phyloP scores from a whole-genome alignment of 92 coral and sea anemone species.

The Blastomussa wellsi region DNA sequence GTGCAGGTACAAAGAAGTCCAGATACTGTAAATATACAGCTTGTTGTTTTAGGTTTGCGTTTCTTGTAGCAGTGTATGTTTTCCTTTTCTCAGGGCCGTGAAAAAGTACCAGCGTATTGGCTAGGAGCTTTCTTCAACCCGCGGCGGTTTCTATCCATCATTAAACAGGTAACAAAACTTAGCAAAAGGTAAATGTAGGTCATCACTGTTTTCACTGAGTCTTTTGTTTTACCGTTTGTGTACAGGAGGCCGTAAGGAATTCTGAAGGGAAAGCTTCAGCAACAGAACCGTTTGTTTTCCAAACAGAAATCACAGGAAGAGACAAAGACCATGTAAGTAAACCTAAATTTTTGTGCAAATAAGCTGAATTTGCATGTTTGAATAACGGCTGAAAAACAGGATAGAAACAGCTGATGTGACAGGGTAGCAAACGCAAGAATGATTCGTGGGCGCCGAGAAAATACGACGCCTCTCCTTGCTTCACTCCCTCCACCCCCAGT shows the following conservation, averaged over 20 bases:
- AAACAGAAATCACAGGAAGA: slow-evolving; percentile 98
- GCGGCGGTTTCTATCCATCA: slow-evolving; percentile 84
- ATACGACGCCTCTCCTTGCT: no score
- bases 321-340: slow-evolving; percentile 96
- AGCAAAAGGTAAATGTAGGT: neutral
- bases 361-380: no score
- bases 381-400: no score
- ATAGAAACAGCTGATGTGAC: neutral
- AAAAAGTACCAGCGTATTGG: slow-evolving; percentile 98
- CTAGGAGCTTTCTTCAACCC: slow-evolving; percentile 97
- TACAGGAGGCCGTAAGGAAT: slow-evolving; percentile 88
- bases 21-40: neutral
- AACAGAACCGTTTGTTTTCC: slow-evolving; percentile 90
- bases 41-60: neutral
- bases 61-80: neutral
- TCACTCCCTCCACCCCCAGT: no score
- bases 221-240: neutral
- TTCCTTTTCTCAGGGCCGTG: slow-evolving; percentile 78
- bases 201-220: neutral
- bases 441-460: no score
- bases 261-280: slow-evolving; percentile 77
- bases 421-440: no score
- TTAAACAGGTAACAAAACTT: slow-evolving; percentile 69
- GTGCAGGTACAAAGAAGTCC: slow-evolving; percentile 65
- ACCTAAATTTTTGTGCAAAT: neutral